Percentiles rank a stretch among this genome's conserved stretches.
Conservation (phyloP, 2,113 vertebrate genomes). For the Salvelinus namaycush region DNA sequence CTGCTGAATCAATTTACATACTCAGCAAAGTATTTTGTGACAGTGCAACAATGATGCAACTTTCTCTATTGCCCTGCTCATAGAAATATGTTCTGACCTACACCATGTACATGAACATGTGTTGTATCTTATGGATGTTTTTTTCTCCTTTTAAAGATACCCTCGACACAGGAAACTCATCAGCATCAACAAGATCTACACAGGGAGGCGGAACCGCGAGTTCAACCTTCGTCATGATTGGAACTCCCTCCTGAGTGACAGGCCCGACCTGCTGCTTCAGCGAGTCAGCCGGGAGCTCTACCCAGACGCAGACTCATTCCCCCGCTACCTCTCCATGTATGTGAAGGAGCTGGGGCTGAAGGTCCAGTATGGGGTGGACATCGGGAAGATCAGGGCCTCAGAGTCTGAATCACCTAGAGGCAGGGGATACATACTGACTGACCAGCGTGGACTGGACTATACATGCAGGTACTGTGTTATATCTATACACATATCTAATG, state of each 20-base stretch:
- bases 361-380: slow-evolving; percentile 83
- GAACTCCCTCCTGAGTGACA: slow-evolving; percentile 92
- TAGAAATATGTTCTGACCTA: no score
- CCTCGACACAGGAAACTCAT: slow-evolving; percentile 95
- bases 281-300: slow-evolving; percentile 85
- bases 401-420: slow-evolving; percentile 52
- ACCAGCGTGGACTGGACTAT: slow-evolving; percentile 77
- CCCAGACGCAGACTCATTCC: slow-evolving; percentile 74
- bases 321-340: slow-evolving; percentile 84
- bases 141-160: slow-evolving; percentile 65
- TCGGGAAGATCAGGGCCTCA: slow-evolving; percentile 71
- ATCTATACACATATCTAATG: neutral
- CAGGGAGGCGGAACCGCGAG: slow-evolving; percentile 85
- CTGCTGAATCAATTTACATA: neutral
- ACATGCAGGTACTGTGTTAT: slow-evolving; percentile 81
- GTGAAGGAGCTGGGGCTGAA: slow-evolving; percentile 75
- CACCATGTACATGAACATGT: no score
- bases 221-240: slow-evolving; percentile 98
- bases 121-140: no score
- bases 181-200: slow-evolving; percentile 94
- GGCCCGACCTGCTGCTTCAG: slow-evolving; percentile 77
- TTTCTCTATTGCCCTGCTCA: slow-evolving; percentile 40
- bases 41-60: no score
- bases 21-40: no score
- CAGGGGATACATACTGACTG: slow-evolving; percentile 80